Percentiles rank a stretch among this genome's conserved stretches.
phyloP scores from a whole-genome alignment of 2,113 vertebrate genomes.

The Bettongia penicillata region DNA sequence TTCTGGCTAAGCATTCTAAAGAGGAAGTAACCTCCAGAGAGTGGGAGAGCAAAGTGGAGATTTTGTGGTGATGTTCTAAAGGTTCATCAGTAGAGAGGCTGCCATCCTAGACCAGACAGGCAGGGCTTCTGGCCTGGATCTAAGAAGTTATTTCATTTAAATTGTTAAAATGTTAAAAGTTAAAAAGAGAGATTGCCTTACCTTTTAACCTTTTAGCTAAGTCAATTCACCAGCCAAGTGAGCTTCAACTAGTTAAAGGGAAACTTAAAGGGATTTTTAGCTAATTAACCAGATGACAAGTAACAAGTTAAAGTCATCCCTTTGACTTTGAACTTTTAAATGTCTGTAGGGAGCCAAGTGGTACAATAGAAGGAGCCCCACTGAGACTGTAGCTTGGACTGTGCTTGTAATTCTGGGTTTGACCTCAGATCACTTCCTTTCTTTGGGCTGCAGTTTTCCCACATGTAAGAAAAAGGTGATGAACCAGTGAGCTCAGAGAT shows the following conservation, averaged over 20 bases:
- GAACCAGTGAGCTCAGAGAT: not conserved
- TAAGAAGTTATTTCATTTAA: not conserved
- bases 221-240: not conserved
- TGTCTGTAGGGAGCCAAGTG: not conserved
- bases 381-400: not conserved
- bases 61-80: not conserved
- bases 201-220: constrained; percentile 16
- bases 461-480: not conserved
- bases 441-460: not conserved
- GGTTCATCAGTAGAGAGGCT: not conserved
- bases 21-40: not conserved
- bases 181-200: not conserved
- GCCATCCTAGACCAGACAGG: not conserved
- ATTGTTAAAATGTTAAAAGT: not conserved
- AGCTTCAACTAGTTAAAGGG: constrained; percentile 12
- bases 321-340: constrained; percentile 20
- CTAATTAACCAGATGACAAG: not conserved
- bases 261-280: constrained; percentile 11
- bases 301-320: not conserved
- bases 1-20: not conserved
- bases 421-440: not conserved
- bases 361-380: not conserved
- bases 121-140: not conserved
- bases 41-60: not conserved
- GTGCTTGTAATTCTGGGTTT: not conserved